These are phyloP conservation scores for Seira musarum DNA, from an alignment of 2,888 invertebrate species.

Conservation along the genomic window DNA sequence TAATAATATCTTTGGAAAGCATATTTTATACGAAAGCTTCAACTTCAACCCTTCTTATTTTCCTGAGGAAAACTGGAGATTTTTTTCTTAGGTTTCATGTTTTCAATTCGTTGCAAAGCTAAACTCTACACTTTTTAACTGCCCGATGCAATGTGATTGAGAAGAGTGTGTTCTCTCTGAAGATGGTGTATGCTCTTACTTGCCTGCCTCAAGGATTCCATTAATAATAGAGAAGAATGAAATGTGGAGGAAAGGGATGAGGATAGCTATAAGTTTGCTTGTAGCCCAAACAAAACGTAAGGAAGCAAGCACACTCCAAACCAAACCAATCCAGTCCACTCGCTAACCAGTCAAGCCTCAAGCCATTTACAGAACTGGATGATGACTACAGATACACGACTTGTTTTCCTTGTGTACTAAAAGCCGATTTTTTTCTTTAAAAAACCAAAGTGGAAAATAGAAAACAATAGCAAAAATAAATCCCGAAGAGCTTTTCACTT, in stretches of 20 bases:
- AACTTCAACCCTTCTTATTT: background rate
- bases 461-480: constrained; percentile 44
- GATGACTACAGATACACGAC: constrained; percentile 10
- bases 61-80: background rate
- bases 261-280: background rate
- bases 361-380: constrained; percentile 13
- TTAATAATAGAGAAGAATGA: constrained; percentile 40
- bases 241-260: constrained; percentile 18
- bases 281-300: background rate
- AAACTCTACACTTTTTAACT: background rate
- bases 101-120: background rate
- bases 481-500: constrained; percentile 49
- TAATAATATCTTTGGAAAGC: constrained; percentile 13
- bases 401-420: constrained; percentile 14
- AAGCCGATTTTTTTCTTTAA: constrained; percentile 26
- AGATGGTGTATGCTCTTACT: background rate
- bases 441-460: constrained; percentile 17
- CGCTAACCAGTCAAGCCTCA: background rate
- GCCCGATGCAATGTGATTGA: background rate
- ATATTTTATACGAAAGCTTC: constrained; percentile 12
- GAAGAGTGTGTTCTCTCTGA: background rate
- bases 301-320: constrained; percentile 6
- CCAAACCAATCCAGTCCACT: constrained; percentile 19
- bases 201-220: constrained; percentile 37
- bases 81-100: background rate